These are phyloP conservation scores for Xiphorhynchus elegans DNA, from an alignment of 2,113 vertebrate genomes.

Conservation along the genomic window DNA sequence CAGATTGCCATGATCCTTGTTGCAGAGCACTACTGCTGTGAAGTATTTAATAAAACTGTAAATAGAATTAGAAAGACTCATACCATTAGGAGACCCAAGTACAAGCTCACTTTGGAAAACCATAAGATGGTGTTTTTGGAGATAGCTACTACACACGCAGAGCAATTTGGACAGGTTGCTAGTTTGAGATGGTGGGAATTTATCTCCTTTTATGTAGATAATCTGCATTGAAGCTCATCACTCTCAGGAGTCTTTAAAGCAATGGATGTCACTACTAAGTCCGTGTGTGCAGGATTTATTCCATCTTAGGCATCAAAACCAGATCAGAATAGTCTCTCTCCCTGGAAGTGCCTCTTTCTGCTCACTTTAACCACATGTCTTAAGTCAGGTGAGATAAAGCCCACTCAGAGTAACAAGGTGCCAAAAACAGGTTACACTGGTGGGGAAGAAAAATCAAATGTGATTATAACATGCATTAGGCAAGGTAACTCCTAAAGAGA, in stretches of 20 bases:
- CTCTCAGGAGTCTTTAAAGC: not conserved
- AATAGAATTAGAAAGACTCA: not conserved
- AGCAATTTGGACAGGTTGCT: not conserved
- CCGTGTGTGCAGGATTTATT: not conserved
- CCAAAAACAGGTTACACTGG: not conserved
- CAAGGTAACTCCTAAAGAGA: slow-evolving; percentile 19
- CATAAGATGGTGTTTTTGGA: not conserved
- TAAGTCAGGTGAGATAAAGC: not conserved
- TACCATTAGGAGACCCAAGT: not conserved
- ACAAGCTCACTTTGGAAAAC: not conserved
- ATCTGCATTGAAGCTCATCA: not conserved
- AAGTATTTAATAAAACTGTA: not conserved
- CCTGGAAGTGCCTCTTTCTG: not conserved
- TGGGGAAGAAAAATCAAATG: not conserved
- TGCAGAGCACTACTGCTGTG: not conserved
- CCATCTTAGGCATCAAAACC: not conserved
- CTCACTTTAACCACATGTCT: not conserved
- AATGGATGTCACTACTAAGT: not conserved
- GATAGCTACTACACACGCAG: not conserved
- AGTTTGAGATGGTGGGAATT: not conserved
- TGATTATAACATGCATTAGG: not conserved
- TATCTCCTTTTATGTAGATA: not conserved
- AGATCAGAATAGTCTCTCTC: not conserved
- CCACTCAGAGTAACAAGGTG: not conserved
- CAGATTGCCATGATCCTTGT: not conserved